Evolutionary conservation across 2,797 vertebrate genomes (phyloP).

Genomic region (Enoplosus armatus): DNA sequence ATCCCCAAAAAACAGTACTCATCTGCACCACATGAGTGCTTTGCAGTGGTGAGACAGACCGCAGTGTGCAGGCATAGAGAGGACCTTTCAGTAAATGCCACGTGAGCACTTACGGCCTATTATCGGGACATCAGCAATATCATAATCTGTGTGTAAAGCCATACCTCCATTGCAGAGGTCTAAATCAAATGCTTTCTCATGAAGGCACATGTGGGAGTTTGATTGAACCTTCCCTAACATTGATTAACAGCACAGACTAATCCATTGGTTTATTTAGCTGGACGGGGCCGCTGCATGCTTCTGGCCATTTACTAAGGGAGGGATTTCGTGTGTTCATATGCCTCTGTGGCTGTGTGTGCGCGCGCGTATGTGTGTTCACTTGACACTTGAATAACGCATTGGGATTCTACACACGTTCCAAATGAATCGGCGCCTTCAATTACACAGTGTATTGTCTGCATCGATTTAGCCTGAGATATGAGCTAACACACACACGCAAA

Average conservation of each 20-base stretch:
- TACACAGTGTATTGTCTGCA: constrained; percentile 63
- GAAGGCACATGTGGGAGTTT: constrained; percentile 2
- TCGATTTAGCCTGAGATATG: constrained; percentile 57
- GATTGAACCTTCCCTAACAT: constrained; percentile 11
- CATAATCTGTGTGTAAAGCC: constrained; percentile 5
- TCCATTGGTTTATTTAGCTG: constrained; percentile 34
- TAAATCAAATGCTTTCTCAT: constrained; percentile 11
- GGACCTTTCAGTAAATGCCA: neutral
- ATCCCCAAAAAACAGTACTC: neutral
- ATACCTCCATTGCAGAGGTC: neutral
- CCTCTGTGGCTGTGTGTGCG: neutral
- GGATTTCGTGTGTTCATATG: constrained; percentile 5
- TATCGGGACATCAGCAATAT: neutral
- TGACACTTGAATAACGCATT: constrained; percentile 34
- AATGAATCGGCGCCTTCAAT: constrained; percentile 58
- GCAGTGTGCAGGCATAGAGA: neutral
- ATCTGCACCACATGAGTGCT: constrained; percentile 22
- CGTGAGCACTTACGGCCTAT: neutral
- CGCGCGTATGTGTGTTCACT: neutral
- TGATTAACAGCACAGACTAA: constrained; percentile 43
- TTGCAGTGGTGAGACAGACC: neutral
- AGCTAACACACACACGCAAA: constrained; percentile 28
- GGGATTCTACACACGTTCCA: constrained; percentile 48
- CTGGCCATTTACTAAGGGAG: constrained; percentile 22
- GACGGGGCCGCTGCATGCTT: neutral